Base-by-base conservation (phyloP, 2,113 vertebrate genomes). In the Scytalopus superciliaris region DNA sequence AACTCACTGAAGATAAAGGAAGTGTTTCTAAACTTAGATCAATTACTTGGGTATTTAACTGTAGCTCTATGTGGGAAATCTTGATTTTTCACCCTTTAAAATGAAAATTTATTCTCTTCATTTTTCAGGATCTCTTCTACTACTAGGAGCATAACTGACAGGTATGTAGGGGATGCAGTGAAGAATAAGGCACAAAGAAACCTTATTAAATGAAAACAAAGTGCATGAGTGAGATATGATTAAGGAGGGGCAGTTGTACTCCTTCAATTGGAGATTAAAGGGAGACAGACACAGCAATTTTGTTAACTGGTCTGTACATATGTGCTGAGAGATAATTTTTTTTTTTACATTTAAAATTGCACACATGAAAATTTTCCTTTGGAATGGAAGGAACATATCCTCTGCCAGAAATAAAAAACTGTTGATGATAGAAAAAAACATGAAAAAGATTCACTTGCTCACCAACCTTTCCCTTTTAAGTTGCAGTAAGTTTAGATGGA, bases 1-100 rank as follows among this genome's bases (percentile, higher is more conserved):
- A 82, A 72, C 14, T 91, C 14, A 22, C 49, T 50, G 63, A 93
- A 96, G 89, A 93, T 87, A 87, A 94, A 95, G 77, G 57, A 93
- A 69, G 67, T 93, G 87, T 91, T 91, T 68, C 67, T 85, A 83
- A 94, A 95, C 57, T 80, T 66, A 63, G 40, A 87, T 89, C 25
- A 40, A 14, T 85, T 64, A 50, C 49, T 87, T 87, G 33, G 52
- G 7, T 72, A 30, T 87, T 92, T 89, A 74, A 35, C 42, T 86
- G 47, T 39, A 69, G 63, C n/a, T 88, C 60, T 82, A 35, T 35
- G 15, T 76, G 45, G 49, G 69, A 77, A 85, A 80, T 55, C 45
- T 72, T 90, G 13, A 62, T 90, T 86, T 79, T 80, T 86, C 50
- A 45, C 23, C 12, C 39, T 88, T 62, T 42, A 45, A 92, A 84